Evolutionary conservation across 2,888 invertebrate genomes (phyloP), one percentile per base, ranked within the genome.

Genomic region (Scaptodrosophila latifasciaeformis): DNA sequence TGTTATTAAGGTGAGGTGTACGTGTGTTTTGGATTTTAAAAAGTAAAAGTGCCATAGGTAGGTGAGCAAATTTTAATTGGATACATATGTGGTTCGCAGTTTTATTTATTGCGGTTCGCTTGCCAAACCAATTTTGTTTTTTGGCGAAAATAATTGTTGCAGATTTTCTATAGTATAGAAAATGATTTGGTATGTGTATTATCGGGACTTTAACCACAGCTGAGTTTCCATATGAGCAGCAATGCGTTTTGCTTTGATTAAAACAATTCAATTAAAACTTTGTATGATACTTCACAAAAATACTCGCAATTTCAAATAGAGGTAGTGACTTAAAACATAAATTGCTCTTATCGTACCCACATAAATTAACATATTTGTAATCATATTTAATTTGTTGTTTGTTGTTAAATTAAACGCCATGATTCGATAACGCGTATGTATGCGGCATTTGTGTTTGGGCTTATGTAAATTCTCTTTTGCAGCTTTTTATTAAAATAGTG

Each of bases 221-320:
- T n/a, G n/a, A n/a, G 35, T 47, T 59, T 59, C 42, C 24, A 52
- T 43, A 30, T 37, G 70, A 52, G 50, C 50, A 52, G 24, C 44
- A 40, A 21, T 37, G 53, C 55, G 43, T 54, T 47, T 42, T 17
- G 39, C 46, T 48, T 62, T 70, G 76, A 67, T 78, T 64, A 54
- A 56, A 72, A 62, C 59, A 65, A 67, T 71, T 71, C 58, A 72
- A 75, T 75, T 70, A 57, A 62, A 62, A 45, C 24, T 10, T 31
- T 56, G 50, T 63, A 52, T 40, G 47, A 27, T 59, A 49, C 48
- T 49, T 49, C 21, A n/a, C 10, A 34, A 34, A 34, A 34, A 34
- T 10, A 34, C 34, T 13, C 15, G 34, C 34, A 34, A 34, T 34
- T 34, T 6, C 12, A 34, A 34, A 13, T n/a, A 34, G 15, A 34